Percentiles rank a stretch among this genome's conserved stretches.
Conservation (phyloP, 1,140 invertebrate species). For the Colletes latitarsis region DNA sequence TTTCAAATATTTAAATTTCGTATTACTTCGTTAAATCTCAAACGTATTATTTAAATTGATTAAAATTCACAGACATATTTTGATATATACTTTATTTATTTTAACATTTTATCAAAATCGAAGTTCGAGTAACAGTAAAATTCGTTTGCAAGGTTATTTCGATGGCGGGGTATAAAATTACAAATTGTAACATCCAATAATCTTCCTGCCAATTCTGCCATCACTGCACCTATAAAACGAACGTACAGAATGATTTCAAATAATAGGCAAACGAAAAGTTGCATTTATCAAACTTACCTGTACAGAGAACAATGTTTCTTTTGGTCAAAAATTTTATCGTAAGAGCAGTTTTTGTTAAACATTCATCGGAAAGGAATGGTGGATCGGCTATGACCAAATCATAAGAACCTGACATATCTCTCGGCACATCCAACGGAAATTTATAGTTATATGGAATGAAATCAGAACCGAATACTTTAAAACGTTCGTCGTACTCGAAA, state of each 20-base stretch:
- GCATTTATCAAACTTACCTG: conserved; percentile 83
- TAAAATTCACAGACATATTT: not conserved
- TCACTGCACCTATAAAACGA: conserved; percentile 85
- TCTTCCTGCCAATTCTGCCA: conserved; percentile 86
- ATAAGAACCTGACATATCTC: conserved; percentile 84
- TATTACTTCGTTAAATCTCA: not conserved
- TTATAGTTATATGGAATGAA: conserved; percentile 96
- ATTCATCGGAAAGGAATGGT: conserved; percentile 96
- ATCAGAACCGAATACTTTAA: conserved; percentile 89
- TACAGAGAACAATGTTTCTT: conserved; percentile 93
- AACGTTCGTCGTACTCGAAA: conserved; percentile 92
- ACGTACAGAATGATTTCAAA: not conserved
- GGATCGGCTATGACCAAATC: conserved; percentile 96
- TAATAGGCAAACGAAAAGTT: not conserved
- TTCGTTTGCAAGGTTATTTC: conserved; percentile 95
- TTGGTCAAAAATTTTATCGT: conserved; percentile 91
- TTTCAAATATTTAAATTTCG: not conserved
- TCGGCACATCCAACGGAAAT: conserved; percentile 86
- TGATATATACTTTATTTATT: conserved; percentile 53
- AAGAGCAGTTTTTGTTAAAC: conserved; percentile 90
- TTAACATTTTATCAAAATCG: conserved; percentile 82
- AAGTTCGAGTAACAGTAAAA: conserved; percentile 96
- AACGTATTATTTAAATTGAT: not conserved
- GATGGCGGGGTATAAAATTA: conserved; percentile 90
- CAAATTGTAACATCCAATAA: conserved; percentile 86